Conservation (phyloP, 2,113 vertebrate genomes). For the Callaeas wilsoni region DNA sequence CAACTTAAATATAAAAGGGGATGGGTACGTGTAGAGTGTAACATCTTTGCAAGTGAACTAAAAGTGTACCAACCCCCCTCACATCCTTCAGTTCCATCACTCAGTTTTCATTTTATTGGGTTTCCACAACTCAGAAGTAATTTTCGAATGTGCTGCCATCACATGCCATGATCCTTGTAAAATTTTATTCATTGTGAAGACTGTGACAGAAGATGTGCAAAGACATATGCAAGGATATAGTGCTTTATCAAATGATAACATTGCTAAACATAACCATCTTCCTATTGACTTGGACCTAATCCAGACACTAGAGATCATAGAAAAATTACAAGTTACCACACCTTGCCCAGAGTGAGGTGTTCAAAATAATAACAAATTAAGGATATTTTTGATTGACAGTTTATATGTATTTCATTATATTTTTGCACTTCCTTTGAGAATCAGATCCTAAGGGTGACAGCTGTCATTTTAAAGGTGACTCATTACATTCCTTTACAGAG, state of each 20-base stretch:
- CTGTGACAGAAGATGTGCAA: constrained; percentile 42
- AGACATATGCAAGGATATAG: background rate
- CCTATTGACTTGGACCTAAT: background rate
- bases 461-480: constrained; percentile 71
- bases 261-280: background rate
- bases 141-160: constrained; percentile 32
- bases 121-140: constrained; percentile 10
- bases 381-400: background rate
- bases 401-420: background rate
- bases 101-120: background rate
- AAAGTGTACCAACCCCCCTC: background rate
- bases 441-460: constrained; percentile 50
- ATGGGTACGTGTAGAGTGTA: background rate
- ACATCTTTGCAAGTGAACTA: background rate
- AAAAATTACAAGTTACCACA: background rate
- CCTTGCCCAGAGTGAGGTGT: constrained; percentile 11
- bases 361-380: constrained; percentile 32
- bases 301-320: constrained; percentile 15
- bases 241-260: background rate
- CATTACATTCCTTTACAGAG: constrained; percentile 55
- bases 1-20: background rate
- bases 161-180: background rate
- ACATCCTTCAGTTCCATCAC: background rate
- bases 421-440: constrained; percentile 24
- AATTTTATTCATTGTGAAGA: constrained; percentile 49